Evolutionary conservation across 2,888 invertebrate genomes (phyloP), one percentile per base, ranked within the genome.

Genomic region (Nemoura dubitans): DNA sequence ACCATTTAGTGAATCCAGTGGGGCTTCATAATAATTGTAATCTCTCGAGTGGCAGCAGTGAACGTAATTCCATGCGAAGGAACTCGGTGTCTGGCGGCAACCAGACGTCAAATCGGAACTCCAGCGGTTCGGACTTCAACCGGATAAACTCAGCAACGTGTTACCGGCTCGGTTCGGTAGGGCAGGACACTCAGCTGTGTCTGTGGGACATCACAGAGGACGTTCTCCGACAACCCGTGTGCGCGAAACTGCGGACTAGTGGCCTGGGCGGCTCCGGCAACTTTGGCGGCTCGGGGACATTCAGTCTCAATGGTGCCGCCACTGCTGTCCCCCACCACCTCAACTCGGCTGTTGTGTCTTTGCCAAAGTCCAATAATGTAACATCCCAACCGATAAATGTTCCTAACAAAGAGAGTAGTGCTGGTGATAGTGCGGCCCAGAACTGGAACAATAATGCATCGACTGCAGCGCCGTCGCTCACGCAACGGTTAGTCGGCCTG

Each of bases 131-230:
- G 0, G 92, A 92, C 86, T 89, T 92, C 43, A 90, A 88, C 28
- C 90, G 91, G 59, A 92, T 92, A 82, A 92, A 91, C 87, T 91
- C 91, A 80, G 93, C 94, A 0, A 95, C 95, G 30, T 96, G 96
- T 90, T 97, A 97, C 91, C 93, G 98, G 88, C 93, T 99, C 88
- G 98, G 98, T 42, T 98, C 98, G 88, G 98, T 99, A 0, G 98
- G 99, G 43, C 99, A 99, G 92, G 99, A 99, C 92, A 99, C 99
- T 80, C 98, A 98, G 91, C 92, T 99, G 89, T 99, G 99, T 92
- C 93, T 99, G 88, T 99, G 99, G 99, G 99, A 99, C 91, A 94
- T 99, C 87, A 99, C 98, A 21, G 98, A 99, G 91, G 99, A 99
- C 91, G 95, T 98, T 87, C 92, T 99, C 87, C 93, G 95, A 89